phyloP scores from a whole-genome alignment of 2,888 invertebrate genomes.

The Caenorhabditis parvicauda region DNA sequence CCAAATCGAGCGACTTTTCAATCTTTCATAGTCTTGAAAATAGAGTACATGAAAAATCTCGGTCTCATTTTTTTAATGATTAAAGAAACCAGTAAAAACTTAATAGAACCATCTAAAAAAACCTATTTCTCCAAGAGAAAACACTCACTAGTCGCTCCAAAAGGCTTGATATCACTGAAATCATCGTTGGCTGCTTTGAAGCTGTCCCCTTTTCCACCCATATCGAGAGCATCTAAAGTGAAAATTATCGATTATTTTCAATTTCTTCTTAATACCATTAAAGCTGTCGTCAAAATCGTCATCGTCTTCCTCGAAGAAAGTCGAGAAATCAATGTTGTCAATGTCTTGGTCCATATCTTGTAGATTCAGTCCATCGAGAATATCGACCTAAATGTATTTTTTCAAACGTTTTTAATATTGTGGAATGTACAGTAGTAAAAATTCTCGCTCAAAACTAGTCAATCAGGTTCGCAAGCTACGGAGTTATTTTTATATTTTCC shows the following conservation, averaged over 20 bases:
- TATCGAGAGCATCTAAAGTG: conserved; percentile 10
- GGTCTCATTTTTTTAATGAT: too few species aligned
- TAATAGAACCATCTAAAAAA: too few species aligned
- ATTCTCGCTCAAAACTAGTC: neutral
- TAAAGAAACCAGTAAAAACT: too few species aligned
- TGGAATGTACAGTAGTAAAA: too few species aligned
- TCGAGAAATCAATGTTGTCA: conserved; percentile 29
- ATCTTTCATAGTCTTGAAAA: too few species aligned
- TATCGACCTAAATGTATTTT: conserved; percentile 18
- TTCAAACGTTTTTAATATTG: too few species aligned
- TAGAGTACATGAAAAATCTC: too few species aligned
- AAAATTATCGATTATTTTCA: neutral
- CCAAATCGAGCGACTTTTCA: too few species aligned
- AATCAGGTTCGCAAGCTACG: too few species aligned
- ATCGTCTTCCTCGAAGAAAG: conserved; percentile 23
- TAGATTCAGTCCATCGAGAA: conserved; percentile 42
- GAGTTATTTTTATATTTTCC: too few species aligned
- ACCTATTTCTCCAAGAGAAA: too few species aligned
- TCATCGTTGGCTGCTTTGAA: conserved; percentile 6
- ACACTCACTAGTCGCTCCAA: conserved; percentile 20
- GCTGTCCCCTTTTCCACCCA: conserved; percentile 5
- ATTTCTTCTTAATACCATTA: conserved; percentile 10
- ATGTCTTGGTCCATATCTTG: conserved; percentile 33
- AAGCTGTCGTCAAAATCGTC: conserved; percentile 32
- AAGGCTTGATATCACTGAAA: conserved; percentile 2